A percentile compares a stretch with the other conserved stretches of the same genome.
phyloP scores from a whole-genome alignment of 2,113 vertebrate species.

The Platanista minor region DNA sequence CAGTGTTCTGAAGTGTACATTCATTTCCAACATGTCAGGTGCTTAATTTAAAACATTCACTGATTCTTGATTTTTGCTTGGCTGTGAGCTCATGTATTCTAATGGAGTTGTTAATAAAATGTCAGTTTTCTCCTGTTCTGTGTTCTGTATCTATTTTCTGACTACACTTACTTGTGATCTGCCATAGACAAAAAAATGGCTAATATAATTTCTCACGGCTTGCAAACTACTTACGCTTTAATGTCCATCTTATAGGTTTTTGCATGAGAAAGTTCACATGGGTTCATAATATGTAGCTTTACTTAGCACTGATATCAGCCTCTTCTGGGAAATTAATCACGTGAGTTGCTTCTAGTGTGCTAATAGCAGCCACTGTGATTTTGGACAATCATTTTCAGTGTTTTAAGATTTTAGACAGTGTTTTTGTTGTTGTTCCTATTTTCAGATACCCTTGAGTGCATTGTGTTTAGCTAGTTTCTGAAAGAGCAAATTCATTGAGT shows the following conservation, averaged over 20 bases:
- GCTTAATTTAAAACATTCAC: slow-evolving; percentile 62
- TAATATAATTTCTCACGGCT: slow-evolving; percentile 25
- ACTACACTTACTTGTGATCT: slow-evolving; percentile 15
- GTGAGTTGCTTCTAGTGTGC: background rate
- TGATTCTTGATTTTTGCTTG: slow-evolving; percentile 66
- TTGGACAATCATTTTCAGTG: background rate
- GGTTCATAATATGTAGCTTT: slow-evolving; percentile 2
- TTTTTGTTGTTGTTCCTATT: background rate
- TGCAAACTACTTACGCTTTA: slow-evolving; percentile 49
- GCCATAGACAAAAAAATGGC: slow-evolving; percentile 35
- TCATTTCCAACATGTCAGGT: slow-evolving; percentile 25
- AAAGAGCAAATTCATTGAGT: background rate
- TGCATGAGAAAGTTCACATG: slow-evolving; percentile 51
- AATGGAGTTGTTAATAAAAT: slow-evolving; percentile 74
- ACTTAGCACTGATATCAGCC: slow-evolving; percentile 24
- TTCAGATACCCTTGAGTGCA: background rate
- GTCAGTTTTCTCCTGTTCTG: background rate
- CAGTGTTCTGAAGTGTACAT: background rate
- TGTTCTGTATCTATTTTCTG: slow-evolving; percentile 56
- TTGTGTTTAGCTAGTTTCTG: background rate
- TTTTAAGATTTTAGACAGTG: background rate
- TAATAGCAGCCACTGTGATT: background rate
- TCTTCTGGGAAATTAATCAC: slow-evolving; percentile 24
- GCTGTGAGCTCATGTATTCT: slow-evolving; percentile 55
- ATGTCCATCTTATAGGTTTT: slow-evolving; percentile 53